A percentile compares a stretch with the other conserved stretches of the same genome.
phyloP scores from a whole-genome alignment of 1,140 invertebrate genomes.

The Pogonomyrmex californicus region DNA sequence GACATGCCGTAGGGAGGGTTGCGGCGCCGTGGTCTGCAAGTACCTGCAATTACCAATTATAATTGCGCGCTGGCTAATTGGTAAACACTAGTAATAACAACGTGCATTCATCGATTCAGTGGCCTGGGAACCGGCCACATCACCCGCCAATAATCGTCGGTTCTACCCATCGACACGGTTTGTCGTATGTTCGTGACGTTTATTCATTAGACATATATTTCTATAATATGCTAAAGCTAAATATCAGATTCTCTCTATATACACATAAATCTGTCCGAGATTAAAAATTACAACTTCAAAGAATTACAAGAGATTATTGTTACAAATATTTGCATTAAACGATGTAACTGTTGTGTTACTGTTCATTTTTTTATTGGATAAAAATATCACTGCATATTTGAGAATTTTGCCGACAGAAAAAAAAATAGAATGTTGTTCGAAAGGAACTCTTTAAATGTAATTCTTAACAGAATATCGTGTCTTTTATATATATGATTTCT shows the following conservation, averaged over 20 bases:
- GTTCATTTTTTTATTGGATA: neutral
- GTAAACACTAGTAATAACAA: constrained; percentile 75
- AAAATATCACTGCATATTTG: neutral
- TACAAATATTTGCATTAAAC: neutral
- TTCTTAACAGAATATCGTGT: neutral
- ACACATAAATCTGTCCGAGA: neutral
- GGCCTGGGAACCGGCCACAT: neutral
- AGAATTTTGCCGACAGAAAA: neutral
- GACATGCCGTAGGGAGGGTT: constrained; percentile 19
- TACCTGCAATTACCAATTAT: constrained; percentile 72
- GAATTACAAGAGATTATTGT: too few species aligned
- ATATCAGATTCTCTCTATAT: neutral
- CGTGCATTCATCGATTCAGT: constrained; percentile 62
- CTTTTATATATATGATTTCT: neutral
- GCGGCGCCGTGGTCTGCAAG: constrained; percentile 12
- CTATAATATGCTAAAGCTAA: constrained; percentile 12
- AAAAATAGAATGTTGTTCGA: neutral
- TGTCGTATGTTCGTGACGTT: neutral
- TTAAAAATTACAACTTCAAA: too few species aligned
- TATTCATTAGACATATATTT: constrained; percentile 19
- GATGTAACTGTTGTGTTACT: neutral
- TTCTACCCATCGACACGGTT: constrained; percentile 7
- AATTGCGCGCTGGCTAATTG: constrained; percentile 71
- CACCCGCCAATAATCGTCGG: constrained; percentile 52
- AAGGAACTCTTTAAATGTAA: neutral